Percentiles rank a stretch among this genome's conserved stretches.
Conservation (phyloP, 2,113 vertebrate genomes). For the Calidris pugnax region DNA sequence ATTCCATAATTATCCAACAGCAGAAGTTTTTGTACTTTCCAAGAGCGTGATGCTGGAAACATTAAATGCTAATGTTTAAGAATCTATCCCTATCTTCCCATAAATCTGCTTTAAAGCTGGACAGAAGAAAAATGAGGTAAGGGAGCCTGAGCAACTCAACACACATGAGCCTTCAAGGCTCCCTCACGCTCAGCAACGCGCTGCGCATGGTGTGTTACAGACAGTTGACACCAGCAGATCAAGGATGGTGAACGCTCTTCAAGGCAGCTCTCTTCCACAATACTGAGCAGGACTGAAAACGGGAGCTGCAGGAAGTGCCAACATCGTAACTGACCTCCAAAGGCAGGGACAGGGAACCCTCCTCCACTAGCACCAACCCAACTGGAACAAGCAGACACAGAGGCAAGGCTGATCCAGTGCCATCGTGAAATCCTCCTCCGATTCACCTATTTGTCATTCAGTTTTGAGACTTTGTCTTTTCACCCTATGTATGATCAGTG, state of each 20-base stretch:
- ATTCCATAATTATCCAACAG: neutral
- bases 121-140: neutral
- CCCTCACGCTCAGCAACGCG: neutral
- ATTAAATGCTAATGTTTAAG: neutral
- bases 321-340: neutral
- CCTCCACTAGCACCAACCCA: neutral
- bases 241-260: neutral
- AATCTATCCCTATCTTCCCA: neutral
- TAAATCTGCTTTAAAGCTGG: neutral
- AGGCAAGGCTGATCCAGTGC: neutral
- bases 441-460: neutral
- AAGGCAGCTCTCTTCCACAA: neutral
- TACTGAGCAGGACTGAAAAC: neutral
- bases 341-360: neutral
- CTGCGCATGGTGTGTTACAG: neutral
- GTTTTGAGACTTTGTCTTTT: neutral
- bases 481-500: neutral
- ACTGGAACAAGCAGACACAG: neutral
- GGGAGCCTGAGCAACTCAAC: neutral
- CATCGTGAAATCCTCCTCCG: neutral
- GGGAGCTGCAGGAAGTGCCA: neutral
- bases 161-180: neutral
- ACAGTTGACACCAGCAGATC: neutral
- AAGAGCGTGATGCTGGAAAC: neutral
- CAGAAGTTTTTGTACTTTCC: conserved; percentile 14